A percentile compares a stretch with the other conserved stretches of the same genome.
These are phyloP conservation scores for Cossypha polioptera DNA, from an alignment of 2,797 vertebrate genomes.

Conservation along the genomic window DNA sequence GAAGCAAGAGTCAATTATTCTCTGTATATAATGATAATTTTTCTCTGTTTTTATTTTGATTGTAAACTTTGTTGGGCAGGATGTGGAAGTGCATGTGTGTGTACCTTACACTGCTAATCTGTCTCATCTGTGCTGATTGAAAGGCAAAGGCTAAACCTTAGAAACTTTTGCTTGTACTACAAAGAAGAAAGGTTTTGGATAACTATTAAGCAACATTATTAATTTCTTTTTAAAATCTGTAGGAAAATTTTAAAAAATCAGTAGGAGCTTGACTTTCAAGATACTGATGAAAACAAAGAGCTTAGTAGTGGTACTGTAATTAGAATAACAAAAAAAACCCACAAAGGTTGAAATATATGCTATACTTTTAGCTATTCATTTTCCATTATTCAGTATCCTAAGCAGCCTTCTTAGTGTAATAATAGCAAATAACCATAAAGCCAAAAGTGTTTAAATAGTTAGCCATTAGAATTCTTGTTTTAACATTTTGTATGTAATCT, in stretches of 20 bases:
- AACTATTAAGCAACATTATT: not conserved
- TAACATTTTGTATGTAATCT: not conserved
- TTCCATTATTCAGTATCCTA: not conserved
- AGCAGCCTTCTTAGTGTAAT: accelerated
- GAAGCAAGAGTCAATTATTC: not conserved
- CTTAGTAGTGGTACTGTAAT: not conserved
- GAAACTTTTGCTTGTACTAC: not conserved
- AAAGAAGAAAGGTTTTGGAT: not conserved
- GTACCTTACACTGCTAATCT: not conserved
- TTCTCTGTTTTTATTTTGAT: not conserved
- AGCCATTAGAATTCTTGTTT: not conserved
- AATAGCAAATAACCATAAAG: not conserved
- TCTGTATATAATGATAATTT: not conserved
- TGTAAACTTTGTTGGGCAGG: not conserved
- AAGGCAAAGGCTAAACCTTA: not conserved
- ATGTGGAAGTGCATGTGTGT: not conserved
- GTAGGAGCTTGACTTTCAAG: not conserved
- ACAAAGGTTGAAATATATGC: not conserved
- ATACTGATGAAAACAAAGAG: not conserved
- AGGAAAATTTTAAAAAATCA: not conserved
- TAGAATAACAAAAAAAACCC: not conserved
- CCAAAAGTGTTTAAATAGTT: not conserved
- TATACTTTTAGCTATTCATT: not conserved
- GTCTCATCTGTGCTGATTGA: not conserved
- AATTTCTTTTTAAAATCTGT: not conserved